Base-by-base conservation (phyloP, 2,888 invertebrate species). In the Fissipunctia ypsillon region DNA sequence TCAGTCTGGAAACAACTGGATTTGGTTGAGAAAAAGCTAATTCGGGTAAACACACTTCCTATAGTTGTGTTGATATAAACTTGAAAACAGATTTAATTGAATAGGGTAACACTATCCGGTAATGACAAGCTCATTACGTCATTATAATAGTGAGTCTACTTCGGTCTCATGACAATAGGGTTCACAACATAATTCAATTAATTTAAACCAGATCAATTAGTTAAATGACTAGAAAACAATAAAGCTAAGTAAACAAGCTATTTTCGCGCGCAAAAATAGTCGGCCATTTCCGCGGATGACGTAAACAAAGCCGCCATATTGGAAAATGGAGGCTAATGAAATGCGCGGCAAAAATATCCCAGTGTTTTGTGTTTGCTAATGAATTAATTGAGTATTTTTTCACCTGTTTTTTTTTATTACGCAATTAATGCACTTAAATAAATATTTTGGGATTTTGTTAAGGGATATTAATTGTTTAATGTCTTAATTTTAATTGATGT, bases 301-400 rank as follows among this genome's bases (percentile, higher is more conserved):
- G 87, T 85, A 80, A 86, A 86, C 86, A 87, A 81, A 61, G 70
- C 78, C 56, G 85, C 86, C 86, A 86, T 88, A 75, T 83, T 88
- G 80, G 69, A 83, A 83, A 80, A 81, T 68, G 70, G 54, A 3
- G 48, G 80, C 68, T 83, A 78, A 85, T 84, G 79, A 78, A 79
- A 76, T 80, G 48, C 73, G 78, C 80, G 76, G 77, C 70, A 81
- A 88, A 88, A 86, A 78, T 75, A 74, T 56, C 35, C 45, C 52
- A 63, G 64, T 69, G 74, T 83, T 84, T 84, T 69, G 67, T 65
- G 68, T 64, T 67, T 69, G 16, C 68, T 81, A 79, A 76, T 82
- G 84, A 85, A 81, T 84, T 80, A 78, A 77, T 80, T 69, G 67
- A 74, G 56, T 69, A 64, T 74, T 76, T 70, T 82, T 76, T 57